Conservation (phyloP, 2,113 vertebrate genomes). For the Neotragus moschatus region DNA sequence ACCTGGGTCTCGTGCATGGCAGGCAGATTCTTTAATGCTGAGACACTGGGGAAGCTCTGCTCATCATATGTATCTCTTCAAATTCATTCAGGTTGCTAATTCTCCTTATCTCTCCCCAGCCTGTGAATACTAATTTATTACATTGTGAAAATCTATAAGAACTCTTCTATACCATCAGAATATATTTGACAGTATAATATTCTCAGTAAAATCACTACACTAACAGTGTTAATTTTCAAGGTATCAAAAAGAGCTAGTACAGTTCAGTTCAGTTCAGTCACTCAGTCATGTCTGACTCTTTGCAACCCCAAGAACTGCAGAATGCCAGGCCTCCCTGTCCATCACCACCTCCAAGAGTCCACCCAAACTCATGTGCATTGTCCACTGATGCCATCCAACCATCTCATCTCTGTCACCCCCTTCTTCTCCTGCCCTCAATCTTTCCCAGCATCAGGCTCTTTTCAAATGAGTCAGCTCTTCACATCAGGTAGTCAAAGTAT, state of each 20-base stretch:
- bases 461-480: too few relatives aligned
- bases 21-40: background rate
- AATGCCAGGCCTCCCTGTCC: too few relatives aligned
- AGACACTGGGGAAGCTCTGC: background rate
- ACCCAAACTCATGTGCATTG: too few relatives aligned
- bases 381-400: too few relatives aligned
- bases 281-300: too few relatives aligned
- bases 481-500: too few relatives aligned
- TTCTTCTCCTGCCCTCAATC: too few relatives aligned
- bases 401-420: too few relatives aligned
- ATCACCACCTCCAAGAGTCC: too few relatives aligned
- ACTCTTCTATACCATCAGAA: background rate
- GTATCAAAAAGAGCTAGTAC: background rate
- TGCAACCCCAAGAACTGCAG: too few relatives aligned
- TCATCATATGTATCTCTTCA: conserved; percentile 55
- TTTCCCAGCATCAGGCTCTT: too few relatives aligned
- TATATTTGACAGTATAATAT: background rate
- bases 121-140: background rate
- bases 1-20: accelerated
- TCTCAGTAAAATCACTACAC: background rate
- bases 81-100: background rate
- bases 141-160: background rate
- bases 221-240: background rate
- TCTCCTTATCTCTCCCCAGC: background rate
- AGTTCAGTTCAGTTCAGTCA: too few relatives aligned